These are phyloP conservation scores for Himalopsyche tibetana DNA, from an alignment of 2,888 invertebrate genomes.

Conservation along the genomic window DNA sequence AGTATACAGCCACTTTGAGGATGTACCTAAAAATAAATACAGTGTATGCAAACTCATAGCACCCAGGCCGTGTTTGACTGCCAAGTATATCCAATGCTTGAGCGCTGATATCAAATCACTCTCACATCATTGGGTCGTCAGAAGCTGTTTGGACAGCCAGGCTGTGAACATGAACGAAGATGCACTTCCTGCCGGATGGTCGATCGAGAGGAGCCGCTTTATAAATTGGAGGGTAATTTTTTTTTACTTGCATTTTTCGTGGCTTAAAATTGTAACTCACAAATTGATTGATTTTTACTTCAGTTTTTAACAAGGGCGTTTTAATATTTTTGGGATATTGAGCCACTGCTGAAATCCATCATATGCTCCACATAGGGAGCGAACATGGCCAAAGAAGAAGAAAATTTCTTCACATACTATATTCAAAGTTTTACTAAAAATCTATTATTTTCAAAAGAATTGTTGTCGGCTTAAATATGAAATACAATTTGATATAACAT, in stretches of 20 bases:
- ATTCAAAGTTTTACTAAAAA: too few relatives aligned
- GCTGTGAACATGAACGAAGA: slow-evolving; percentile 73
- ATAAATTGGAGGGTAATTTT: slow-evolving; percentile 69
- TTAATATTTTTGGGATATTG: too few relatives aligned
- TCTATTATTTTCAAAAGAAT: too few relatives aligned
- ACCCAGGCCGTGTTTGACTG: slow-evolving; percentile 83
- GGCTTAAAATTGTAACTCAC: neutral
- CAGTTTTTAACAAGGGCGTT: neutral
- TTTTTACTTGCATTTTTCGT: neutral
- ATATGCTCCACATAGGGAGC: too few relatives aligned
- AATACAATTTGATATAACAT: too few relatives aligned
- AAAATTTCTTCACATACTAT: too few relatives aligned
- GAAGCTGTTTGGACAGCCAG: slow-evolving; percentile 76
- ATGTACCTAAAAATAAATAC: slow-evolving; percentile 77
- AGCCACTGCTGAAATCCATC: too few relatives aligned
- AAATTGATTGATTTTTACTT: neutral
- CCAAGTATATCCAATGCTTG: slow-evolving; percentile 84
- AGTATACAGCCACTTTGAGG: slow-evolving; percentile 79
- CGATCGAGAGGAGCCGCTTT: slow-evolving; percentile 74
- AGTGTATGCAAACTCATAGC: slow-evolving; percentile 79
- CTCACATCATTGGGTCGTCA: slow-evolving; percentile 84
- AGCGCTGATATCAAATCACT: slow-evolving; percentile 81
- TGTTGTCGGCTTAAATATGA: too few relatives aligned
- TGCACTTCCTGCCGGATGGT: slow-evolving; percentile 80
- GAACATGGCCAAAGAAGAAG: too few relatives aligned